Evolutionary conservation across 1,140 invertebrate species (phyloP).

Genomic region (Bathynomus jamesi): DNA sequence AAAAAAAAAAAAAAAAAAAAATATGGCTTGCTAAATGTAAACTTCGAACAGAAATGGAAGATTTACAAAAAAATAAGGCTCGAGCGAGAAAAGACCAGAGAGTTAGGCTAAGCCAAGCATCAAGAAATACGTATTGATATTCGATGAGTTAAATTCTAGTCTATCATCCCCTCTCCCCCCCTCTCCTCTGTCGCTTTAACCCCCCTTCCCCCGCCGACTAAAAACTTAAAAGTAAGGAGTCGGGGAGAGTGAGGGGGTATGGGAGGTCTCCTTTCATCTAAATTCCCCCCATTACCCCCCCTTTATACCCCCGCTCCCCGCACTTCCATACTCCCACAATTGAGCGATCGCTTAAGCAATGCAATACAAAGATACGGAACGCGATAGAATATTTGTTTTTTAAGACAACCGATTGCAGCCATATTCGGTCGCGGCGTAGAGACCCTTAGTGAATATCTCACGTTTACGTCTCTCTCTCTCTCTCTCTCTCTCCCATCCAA

Average conservation of each 20-base stretch:
- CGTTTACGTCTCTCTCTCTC: too few relatives aligned
- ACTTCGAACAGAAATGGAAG: too few relatives aligned
- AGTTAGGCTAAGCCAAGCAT: not conserved
- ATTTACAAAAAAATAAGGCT: too few relatives aligned
- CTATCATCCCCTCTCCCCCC: not conserved
- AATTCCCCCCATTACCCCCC: not conserved
- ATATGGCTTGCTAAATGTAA: too few relatives aligned
- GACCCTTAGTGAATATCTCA: too few relatives aligned
- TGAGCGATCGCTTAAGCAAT: not conserved
- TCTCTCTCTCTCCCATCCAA: too few relatives aligned
- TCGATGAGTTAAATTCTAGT: not conserved
- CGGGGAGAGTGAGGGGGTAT: too few relatives aligned
- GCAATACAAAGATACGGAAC: not conserved
- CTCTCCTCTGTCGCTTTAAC: not conserved
- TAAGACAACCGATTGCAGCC: not conserved
- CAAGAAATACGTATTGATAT: constrained; percentile 4
- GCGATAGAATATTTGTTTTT: not conserved
- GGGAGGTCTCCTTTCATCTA: too few relatives aligned
- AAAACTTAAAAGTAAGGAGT: too few relatives aligned
- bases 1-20: too few relatives aligned
- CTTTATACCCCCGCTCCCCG: not conserved
- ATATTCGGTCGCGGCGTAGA: not conserved
- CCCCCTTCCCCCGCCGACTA: too few relatives aligned
- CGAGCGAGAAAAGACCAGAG: too few relatives aligned
- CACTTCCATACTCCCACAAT: not conserved